These are phyloP conservation scores for Parapsyche elsis DNA, from an alignment of 1,140 invertebrate genomes.

Conservation along the genomic window DNA sequence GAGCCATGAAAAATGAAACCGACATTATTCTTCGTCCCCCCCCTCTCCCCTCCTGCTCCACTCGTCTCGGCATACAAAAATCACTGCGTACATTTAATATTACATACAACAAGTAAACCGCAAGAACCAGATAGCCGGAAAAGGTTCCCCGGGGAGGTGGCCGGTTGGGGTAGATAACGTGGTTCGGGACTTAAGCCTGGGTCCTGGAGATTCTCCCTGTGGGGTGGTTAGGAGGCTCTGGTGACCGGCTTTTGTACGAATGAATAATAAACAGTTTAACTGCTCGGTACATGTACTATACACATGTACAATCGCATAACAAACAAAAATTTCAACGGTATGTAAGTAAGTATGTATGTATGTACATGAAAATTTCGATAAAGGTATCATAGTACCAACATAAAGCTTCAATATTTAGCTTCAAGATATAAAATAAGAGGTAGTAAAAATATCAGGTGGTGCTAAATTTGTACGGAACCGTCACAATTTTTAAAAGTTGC, in stretches of 20 bases:
- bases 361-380: no score
- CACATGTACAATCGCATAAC: no score
- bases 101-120: constrained; percentile 34
- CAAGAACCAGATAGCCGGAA: constrained; percentile 39
- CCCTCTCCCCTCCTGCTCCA: not conserved
- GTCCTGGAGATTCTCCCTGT: not conserved
- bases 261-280: constrained; percentile 56
- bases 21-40: constrained; percentile 3
- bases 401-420: no score
- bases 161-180: constrained; percentile 30
- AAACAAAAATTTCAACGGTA: no score
- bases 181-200: constrained; percentile 14
- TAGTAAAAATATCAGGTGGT: no score
- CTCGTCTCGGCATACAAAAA: constrained; percentile 8
- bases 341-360: no score
- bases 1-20: constrained; percentile 28
- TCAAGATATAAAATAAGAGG: no score
- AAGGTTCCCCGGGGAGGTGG: constrained; percentile 35
- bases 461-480: no score
- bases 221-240: not conserved
- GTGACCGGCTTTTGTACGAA: constrained; percentile 42
- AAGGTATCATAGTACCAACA: no score
- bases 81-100: constrained; percentile 43
- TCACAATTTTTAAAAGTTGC: no score
- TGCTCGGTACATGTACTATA: not conserved